These are phyloP conservation scores for Trilocha varians DNA, from an alignment of 2,888 invertebrate species.

Conservation along the genomic window DNA sequence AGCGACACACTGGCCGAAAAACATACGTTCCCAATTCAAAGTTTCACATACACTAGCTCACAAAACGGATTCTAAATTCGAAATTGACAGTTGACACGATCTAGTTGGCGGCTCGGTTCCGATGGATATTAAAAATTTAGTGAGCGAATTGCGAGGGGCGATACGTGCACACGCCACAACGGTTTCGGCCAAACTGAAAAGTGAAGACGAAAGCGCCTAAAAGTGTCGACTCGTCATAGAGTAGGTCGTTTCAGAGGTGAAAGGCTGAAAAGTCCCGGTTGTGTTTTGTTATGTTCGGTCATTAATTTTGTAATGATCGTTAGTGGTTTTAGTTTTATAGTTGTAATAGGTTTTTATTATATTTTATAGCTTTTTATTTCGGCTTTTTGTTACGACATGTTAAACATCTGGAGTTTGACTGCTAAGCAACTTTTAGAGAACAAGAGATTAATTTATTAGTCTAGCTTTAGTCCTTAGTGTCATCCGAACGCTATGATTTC, in stretches of 20 bases:
- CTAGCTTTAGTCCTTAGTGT: too few species aligned
- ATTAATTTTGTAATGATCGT: not conserved
- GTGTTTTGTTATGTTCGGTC: not conserved
- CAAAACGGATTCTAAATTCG: not conserved
- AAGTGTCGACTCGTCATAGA: not conserved
- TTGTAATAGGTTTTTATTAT: too few species aligned
- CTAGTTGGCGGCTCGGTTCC: conserved; percentile 10
- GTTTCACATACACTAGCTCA: not conserved
- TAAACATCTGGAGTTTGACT: too few species aligned
- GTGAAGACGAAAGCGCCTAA: not conserved
- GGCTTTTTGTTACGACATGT: too few species aligned
- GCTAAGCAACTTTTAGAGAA: too few species aligned
- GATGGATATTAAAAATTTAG: conserved; percentile 58
- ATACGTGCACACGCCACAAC: conserved; percentile 16
- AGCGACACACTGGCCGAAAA: not conserved
- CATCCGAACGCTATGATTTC: too few species aligned
- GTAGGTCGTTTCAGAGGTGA: conserved; percentile 5
- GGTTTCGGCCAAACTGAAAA: not conserved
- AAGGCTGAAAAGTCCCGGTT: not conserved
- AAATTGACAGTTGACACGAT: not conserved
- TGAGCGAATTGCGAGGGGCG: conserved; percentile 16
- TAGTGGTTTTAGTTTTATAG: not conserved
- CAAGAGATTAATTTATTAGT: too few species aligned
- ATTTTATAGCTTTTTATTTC: too few species aligned
- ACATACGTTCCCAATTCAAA: not conserved